Percentiles rank a stretch among this genome's conserved stretches.
Evolutionary conservation across 2,113 vertebrate species (phyloP).

Genomic region (Cryptotis parvus): DNA sequence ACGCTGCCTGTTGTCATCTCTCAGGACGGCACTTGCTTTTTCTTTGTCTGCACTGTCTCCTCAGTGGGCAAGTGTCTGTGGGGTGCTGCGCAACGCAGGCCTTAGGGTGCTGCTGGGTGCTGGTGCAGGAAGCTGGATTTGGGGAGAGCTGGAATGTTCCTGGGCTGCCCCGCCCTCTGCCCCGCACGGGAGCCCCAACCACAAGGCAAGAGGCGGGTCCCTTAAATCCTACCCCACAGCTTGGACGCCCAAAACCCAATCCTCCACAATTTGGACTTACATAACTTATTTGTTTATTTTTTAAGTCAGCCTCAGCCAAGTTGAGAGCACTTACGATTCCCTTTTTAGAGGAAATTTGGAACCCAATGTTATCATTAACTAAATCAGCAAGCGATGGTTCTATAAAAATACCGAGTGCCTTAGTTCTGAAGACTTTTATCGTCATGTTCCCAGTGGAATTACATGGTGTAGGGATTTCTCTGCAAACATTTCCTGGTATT

Average conservation of each 20-base stretch:
- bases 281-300: slow-evolving; percentile 84
- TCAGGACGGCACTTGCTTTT: neutral
- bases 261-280: slow-evolving; percentile 72
- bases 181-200: slow-evolving; percentile 41
- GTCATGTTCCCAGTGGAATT: neutral
- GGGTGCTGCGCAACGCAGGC: rapidly evolving
- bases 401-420: slow-evolving; percentile 57
- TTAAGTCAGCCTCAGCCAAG: slow-evolving; percentile 72
- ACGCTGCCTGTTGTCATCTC: neutral
- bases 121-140: neutral
- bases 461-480: slow-evolving; percentile 26
- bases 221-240: slow-evolving; percentile 17
- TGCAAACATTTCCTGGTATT: slow-evolving; percentile 46
- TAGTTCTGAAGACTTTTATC: slow-evolving; percentile 26
- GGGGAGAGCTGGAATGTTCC: neutral
- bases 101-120: neutral
- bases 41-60: neutral
- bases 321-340: slow-evolving; percentile 72
- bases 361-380: slow-evolving; percentile 80
- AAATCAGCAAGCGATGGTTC: slow-evolving; percentile 67
- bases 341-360: slow-evolving; percentile 78
- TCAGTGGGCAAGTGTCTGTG: neutral
- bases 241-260: slow-evolving; percentile 44
- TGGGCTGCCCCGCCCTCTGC: neutral
- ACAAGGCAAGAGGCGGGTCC: neutral